Conservation (phyloP, 2,797 vertebrate genomes). For the Aeoliscus strigatus region DNA sequence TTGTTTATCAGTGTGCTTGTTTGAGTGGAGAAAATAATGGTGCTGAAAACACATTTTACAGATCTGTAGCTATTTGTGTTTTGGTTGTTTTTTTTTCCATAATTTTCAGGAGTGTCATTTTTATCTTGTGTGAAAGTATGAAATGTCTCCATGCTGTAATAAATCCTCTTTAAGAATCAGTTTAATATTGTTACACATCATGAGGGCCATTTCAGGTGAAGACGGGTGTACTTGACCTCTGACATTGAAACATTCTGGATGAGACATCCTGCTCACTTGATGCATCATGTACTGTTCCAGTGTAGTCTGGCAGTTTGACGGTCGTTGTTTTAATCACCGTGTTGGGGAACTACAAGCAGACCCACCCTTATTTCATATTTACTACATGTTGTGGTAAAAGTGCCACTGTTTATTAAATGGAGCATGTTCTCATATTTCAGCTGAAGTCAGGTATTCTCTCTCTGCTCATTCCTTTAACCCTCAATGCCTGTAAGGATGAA, state of each 20-base stretch:
- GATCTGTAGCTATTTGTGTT: slow-evolving; percentile 18
- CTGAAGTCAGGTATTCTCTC: slow-evolving; percentile 7
- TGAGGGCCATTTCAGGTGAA: background rate
- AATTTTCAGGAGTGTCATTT: slow-evolving; percentile 35
- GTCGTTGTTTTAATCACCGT: slow-evolving; percentile 1
- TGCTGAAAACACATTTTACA: slow-evolving; percentile 40
- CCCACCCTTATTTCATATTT: slow-evolving; percentile 13
- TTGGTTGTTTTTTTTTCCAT: background rate
- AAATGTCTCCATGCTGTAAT: slow-evolving; percentile 37
- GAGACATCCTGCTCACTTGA: slow-evolving; percentile 12
- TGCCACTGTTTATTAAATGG: slow-evolving; percentile 22
- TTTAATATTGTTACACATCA: slow-evolving; percentile 14
- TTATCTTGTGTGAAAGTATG: slow-evolving; percentile 26
- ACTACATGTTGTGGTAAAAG: slow-evolving; percentile 20
- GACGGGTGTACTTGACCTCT: background rate
- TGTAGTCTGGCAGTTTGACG: slow-evolving; percentile 20
- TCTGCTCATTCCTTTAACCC: slow-evolving; percentile 12
- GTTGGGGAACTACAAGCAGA: slow-evolving; percentile 2
- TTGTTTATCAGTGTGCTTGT: slow-evolving; percentile 19
- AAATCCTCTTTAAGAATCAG: slow-evolving; percentile 6
- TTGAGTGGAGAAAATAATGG: slow-evolving; percentile 26
- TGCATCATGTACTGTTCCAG: slow-evolving; percentile 30
- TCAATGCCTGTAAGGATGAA: slow-evolving; percentile 13
- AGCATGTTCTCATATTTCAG: slow-evolving; percentile 34
- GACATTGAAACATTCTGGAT: slow-evolving; percentile 1